Conservation (phyloP, 2,113 vertebrate genomes). For the Spheniscus mendiculus region DNA sequence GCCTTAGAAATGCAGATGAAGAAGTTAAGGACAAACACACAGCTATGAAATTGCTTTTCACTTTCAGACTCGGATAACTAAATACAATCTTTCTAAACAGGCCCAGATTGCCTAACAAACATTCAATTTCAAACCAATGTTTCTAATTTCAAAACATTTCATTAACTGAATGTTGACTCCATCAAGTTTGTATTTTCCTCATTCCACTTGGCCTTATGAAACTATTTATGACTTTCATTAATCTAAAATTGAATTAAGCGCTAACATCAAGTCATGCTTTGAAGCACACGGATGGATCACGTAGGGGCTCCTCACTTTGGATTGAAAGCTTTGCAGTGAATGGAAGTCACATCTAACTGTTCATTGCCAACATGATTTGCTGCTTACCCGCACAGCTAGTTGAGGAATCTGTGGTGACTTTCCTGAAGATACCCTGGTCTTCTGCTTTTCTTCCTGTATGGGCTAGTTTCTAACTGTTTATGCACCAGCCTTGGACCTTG, state of each 20-base stretch:
- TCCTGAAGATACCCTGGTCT: neutral
- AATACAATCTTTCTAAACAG: neutral
- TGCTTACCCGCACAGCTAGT: neutral
- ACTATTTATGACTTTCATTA: neutral
- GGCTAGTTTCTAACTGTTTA: neutral
- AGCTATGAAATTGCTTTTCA: constrained; percentile 4
- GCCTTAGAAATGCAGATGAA: neutral
- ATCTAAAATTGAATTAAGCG: neutral
- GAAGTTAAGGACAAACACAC: neutral
- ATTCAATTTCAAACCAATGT: neutral
- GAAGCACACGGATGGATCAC: neutral
- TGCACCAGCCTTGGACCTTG: neutral
- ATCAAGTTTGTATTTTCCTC: neutral
- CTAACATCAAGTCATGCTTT: neutral
- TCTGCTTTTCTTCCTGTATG: neutral
- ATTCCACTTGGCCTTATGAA: neutral
- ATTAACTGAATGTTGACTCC: neutral
- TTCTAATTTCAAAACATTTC: neutral
- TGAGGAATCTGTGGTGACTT: neutral
- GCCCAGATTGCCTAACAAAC: neutral
- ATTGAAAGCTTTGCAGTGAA: neutral
- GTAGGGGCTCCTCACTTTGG: neutral
- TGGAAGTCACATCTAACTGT: neutral
- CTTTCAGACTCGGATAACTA: neutral
- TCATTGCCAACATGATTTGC: neutral